Conservation (phyloP, 92 coral and sea anemone genomes). For the Muricea muricata region DNA sequence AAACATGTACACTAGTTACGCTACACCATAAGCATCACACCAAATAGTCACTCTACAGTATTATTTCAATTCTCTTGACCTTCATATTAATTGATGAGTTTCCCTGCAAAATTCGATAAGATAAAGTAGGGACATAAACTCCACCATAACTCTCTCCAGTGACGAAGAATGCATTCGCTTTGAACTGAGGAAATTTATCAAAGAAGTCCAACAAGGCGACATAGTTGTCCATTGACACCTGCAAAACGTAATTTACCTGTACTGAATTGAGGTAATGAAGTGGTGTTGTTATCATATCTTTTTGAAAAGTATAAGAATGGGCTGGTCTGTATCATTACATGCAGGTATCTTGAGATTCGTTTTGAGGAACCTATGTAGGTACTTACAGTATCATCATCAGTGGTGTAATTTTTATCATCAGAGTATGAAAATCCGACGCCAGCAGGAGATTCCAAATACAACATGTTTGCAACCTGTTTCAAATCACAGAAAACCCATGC, state of each 20-base stretch:
- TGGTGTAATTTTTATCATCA: slow-evolving; percentile 16
- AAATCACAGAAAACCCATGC: not conserved
- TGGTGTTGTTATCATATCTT: too few relatives aligned
- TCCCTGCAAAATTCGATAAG: slow-evolving; percentile 24
- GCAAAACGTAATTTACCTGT: not conserved
- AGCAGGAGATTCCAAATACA: slow-evolving; percentile 35
- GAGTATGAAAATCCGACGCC: slow-evolving; percentile 41
- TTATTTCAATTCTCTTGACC: too few relatives aligned
- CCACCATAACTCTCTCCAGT: slow-evolving; percentile 46
- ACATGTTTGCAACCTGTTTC: slow-evolving; percentile 32
- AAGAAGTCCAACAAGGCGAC: slow-evolving; percentile 32
- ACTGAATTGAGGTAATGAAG: not conserved
- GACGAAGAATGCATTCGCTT: slow-evolving; percentile 12
- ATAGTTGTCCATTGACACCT: slow-evolving; percentile 42
- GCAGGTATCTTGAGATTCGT: too few relatives aligned
- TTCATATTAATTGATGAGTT: slow-evolving; percentile 35
- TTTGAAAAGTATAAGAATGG: too few relatives aligned
- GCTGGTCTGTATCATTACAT: too few relatives aligned
- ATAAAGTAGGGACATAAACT: slow-evolving; percentile 27
- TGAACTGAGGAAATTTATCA: slow-evolving; percentile 18
- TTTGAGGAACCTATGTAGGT: too few relatives aligned
- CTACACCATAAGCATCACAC: too few relatives aligned
- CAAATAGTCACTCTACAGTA: too few relatives aligned
- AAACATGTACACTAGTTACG: too few relatives aligned
- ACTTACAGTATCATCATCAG: slow-evolving; percentile 31